These are phyloP conservation scores for Gorsachius goisagi DNA, from an alignment of 2,113 vertebrate species.

Conservation along the genomic window DNA sequence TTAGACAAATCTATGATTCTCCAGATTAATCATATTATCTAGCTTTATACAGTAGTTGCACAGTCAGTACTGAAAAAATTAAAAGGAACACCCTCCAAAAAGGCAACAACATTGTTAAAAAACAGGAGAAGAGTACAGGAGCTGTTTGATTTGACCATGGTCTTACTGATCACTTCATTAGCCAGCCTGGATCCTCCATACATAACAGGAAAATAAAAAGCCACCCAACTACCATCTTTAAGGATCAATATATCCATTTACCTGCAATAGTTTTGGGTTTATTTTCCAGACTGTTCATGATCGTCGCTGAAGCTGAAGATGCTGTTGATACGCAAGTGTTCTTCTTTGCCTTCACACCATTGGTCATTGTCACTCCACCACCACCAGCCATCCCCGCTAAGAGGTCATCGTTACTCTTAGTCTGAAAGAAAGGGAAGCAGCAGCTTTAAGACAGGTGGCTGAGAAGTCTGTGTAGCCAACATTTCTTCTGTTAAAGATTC, in stretches of 20 bases:
- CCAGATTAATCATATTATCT: background rate
- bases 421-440: constrained; percentile 70
- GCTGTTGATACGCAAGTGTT: constrained; percentile 55
- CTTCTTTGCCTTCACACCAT: constrained; percentile 85
- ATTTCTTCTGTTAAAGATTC: background rate
- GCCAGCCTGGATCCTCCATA: background rate
- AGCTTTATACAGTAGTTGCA: background rate
- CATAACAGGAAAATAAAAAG: background rate
- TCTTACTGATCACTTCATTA: background rate
- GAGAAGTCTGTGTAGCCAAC: background rate
- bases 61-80: background rate
- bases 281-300: constrained; percentile 75
- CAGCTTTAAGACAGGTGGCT: background rate
- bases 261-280: constrained; percentile 83
- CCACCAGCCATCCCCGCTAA: constrained; percentile 88
- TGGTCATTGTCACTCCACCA: constrained; percentile 77
- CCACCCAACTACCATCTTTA: background rate
- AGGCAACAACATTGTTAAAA: background rate
- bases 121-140: background rate
- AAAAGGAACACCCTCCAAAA: background rate
- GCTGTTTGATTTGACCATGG: background rate
- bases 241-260: background rate
- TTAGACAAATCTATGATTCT: background rate
- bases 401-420: constrained; percentile 95
- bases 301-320: constrained; percentile 65